Evolutionary conservation across 92 coral and sea anemone species (phyloP).

Genomic region (Metridium senile): DNA sequence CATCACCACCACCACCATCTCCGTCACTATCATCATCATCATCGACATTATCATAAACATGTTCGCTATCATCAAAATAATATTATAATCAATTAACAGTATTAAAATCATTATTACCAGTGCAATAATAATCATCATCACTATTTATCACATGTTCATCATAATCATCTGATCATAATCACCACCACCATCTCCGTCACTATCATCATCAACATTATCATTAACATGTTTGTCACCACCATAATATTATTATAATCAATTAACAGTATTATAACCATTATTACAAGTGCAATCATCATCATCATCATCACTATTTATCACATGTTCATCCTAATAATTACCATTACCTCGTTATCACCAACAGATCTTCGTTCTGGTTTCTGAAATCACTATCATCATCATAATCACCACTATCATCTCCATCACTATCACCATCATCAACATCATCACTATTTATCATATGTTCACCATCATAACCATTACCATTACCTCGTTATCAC

Average conservation of each 20-base stretch:
- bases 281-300: too few relatives aligned
- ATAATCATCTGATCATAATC: too few relatives aligned
- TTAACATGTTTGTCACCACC: not conserved
- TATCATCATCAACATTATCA: not conserved
- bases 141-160: too few relatives aligned
- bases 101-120: too few relatives aligned
- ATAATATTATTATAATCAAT: too few relatives aligned
- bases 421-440: not conserved
- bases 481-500: constrained; percentile 21
- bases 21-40: not conserved
- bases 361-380: constrained; percentile 61
- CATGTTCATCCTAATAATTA: too few relatives aligned
- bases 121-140: too few relatives aligned
- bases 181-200: not conserved
- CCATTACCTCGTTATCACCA: constrained; percentile 35
- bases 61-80: not conserved
- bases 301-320: too few relatives aligned
- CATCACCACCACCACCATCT: not conserved
- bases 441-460: not conserved
- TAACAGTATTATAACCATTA: too few relatives aligned
- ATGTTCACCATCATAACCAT: not conserved
- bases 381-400: constrained; percentile 14
- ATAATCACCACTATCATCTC: not conserved
- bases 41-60: not conserved
- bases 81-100: too few relatives aligned